phyloP scores from a whole-genome alignment of 2,113 vertebrate species.

The Penelope pileata region DNA sequence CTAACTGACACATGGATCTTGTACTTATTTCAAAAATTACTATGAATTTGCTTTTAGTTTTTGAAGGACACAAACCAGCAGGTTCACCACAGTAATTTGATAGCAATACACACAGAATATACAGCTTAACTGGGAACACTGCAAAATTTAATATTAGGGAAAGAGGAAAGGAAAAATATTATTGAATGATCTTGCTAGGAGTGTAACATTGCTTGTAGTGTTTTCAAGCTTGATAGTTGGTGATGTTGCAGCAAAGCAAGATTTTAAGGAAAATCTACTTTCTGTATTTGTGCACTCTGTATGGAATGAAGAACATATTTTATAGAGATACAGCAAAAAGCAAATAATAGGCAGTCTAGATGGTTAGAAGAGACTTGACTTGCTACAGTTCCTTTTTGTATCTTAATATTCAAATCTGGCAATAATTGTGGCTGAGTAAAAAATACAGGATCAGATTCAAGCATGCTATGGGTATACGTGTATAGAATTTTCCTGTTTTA shows the following conservation, averaged over 20 bases:
- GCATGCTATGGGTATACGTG: neutral
- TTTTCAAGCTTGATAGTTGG: neutral
- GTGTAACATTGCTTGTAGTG: neutral
- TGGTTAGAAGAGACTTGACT: neutral
- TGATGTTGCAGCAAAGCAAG: neutral
- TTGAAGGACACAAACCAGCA: neutral
- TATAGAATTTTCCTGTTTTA: neutral
- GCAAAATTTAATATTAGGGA: neutral
- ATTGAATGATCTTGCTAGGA: neutral
- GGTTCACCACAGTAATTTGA: neutral
- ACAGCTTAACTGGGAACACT: neutral
- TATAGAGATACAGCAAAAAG: neutral
- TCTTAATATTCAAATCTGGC: neutral
- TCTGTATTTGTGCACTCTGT: neutral
- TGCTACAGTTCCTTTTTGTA: neutral
- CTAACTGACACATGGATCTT: slow-evolving; percentile 25
- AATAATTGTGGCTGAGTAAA: neutral
- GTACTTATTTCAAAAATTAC: slow-evolving; percentile 44
- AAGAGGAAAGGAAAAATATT: neutral
- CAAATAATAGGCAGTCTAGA: neutral
- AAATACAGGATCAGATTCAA: neutral
- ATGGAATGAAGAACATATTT: neutral
- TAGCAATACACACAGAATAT: neutral
- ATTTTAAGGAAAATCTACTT: neutral
- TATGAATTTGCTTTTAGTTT: slow-evolving; percentile 15